Percentiles rank a stretch among this genome's conserved stretches.
Evolutionary conservation across 1,140 invertebrate species (phyloP).

Genomic region (Pectinophora gossypiella): DNA sequence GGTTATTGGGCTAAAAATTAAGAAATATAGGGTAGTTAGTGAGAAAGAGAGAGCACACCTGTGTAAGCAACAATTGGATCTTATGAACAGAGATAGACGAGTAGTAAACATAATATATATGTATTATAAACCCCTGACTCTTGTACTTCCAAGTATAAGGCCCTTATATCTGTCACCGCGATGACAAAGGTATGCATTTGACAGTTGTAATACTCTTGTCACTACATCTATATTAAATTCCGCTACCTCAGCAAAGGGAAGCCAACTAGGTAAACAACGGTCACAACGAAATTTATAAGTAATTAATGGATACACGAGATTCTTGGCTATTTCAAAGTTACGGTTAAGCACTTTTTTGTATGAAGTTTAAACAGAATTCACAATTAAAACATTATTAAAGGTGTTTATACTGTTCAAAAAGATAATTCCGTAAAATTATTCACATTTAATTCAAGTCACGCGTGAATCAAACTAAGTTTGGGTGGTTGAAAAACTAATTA

Average conservation of each 20-base stretch:
- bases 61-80: no score
- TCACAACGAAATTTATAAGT: background rate
- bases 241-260: background rate
- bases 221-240: background rate
- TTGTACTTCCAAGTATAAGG: no score
- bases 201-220: background rate
- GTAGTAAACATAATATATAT: no score
- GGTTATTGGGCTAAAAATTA: no score
- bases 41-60: no score
- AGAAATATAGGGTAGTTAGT: no score
- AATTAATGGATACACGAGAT: background rate
- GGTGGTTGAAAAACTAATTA: slow-evolving; percentile 28
- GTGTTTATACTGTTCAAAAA: slow-evolving; percentile 12
- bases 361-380: background rate
- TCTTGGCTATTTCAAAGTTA: background rate
- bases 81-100: no score
- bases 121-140: no score
- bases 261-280: background rate
- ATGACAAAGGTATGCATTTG: background rate
- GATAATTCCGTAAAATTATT: slow-evolving; percentile 7
- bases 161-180: background rate
- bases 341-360: background rate
- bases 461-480: slow-evolving; percentile 20
- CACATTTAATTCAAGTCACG: slow-evolving; percentile 15
- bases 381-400: background rate